Evolutionary conservation across 2,113 vertebrate species (phyloP).

Genomic region (Choloepus hoffmanni): DNA sequence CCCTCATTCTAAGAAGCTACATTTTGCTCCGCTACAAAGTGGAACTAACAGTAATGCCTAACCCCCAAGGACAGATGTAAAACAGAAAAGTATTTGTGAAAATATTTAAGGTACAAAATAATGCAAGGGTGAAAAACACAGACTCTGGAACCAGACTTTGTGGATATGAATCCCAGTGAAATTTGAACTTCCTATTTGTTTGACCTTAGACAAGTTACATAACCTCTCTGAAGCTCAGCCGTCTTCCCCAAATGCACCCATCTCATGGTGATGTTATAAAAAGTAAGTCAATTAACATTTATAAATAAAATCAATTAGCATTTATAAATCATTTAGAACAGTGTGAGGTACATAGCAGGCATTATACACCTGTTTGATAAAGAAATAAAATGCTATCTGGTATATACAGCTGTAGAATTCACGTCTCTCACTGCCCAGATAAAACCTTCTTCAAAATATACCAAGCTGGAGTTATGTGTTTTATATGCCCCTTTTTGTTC

Average conservation of each 20-base stretch:
- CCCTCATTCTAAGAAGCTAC: neutral
- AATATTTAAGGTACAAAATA: neutral
- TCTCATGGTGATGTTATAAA: neutral
- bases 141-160: neutral
- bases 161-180: neutral
- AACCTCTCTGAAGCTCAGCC: neutral
- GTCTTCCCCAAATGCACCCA: neutral
- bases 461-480: neutral
- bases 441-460: neutral
- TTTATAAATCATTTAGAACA: neutral
- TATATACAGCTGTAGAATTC: neutral
- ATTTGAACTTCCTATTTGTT: neutral
- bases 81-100: neutral
- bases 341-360: neutral
- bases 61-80: neutral
- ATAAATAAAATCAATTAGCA: no score
- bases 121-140: fast-evolving
- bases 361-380: neutral
- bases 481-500: neutral
- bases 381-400: neutral
- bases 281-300: neutral
- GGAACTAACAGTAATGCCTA: neutral
- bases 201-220: neutral
- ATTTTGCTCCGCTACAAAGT: neutral
- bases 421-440: neutral